A percentile compares a stretch with the other conserved stretches of the same genome.
Evolutionary conservation across 1,140 invertebrate species (phyloP).

Genomic region (Drosophila mauritiana): DNA sequence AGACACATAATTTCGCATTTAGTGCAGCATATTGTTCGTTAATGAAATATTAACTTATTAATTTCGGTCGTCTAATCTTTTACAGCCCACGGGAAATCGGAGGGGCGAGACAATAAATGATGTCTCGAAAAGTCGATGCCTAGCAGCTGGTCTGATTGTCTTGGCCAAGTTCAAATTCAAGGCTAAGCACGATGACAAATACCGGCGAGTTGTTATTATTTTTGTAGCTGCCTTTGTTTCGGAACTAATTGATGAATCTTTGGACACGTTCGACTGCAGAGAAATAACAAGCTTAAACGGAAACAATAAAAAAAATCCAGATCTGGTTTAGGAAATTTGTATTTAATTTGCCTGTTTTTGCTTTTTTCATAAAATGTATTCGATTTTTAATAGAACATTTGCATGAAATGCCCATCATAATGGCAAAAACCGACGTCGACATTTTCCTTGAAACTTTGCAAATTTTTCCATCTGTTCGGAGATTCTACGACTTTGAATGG

Average conservation of each 20-base stretch:
- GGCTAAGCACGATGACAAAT: conserved; percentile 65
- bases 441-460: conserved; percentile 67
- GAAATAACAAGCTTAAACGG: conserved; percentile 25
- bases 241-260: conserved; percentile 42
- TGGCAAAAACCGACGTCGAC: conserved; percentile 8
- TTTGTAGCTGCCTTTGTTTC: conserved; percentile 40
- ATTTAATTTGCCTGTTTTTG: conserved; percentile 15
- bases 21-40: conserved; percentile 42
- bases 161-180: conserved; percentile 80
- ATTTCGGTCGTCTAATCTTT: conserved; percentile 46
- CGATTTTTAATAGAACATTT: conserved; percentile 37
- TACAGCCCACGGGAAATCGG: conserved; percentile 49
- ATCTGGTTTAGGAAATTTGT: conserved; percentile 46
- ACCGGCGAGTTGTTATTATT: conserved; percentile 29
- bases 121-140: conserved; percentile 46
- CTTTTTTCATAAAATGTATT: conserved; percentile 18
- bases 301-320: conserved; percentile 46
- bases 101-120: conserved; percentile 37
- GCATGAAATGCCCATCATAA: conserved; percentile 32
- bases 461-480: conserved; percentile 64
- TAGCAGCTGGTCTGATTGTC: conserved; percentile 50
- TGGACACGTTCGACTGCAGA: conserved; percentile 30
- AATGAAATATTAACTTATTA: conserved; percentile 46
- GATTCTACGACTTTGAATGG: conserved; percentile 45
- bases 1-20: conserved; percentile 28